These are phyloP conservation scores for Lasaia peninsularis DNA, from an alignment of 1,140 invertebrate genomes.

Conservation along the genomic window DNA sequence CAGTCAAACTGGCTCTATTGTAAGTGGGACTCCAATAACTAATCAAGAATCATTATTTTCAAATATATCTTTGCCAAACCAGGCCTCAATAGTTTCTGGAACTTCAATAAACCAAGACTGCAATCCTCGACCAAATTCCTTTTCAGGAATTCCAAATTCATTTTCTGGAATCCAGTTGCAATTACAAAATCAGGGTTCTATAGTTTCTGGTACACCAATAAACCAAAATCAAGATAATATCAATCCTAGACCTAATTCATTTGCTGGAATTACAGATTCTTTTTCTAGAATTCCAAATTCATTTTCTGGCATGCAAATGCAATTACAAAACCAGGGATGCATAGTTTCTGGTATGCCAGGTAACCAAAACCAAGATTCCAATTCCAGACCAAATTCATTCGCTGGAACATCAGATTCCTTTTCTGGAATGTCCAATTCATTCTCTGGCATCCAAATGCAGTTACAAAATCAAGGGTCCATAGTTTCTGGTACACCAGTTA, in stretches of 20 bases:
- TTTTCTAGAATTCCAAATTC: background rate
- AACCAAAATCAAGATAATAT: conserved; percentile 1
- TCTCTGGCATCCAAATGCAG: conserved; percentile 7
- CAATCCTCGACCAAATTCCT: background rate
- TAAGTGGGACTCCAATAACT: conserved; percentile 14
- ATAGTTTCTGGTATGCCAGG: conserved; percentile 2
- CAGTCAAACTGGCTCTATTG: conserved; percentile 21
- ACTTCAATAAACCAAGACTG: conserved; percentile 16
- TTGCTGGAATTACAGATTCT: background rate
- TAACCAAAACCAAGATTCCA: background rate
- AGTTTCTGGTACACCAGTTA: conserved; percentile 11
- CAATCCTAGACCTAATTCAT: background rate
- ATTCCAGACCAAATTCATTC: background rate
- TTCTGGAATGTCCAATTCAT: background rate
- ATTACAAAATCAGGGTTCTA: conserved; percentile 15
- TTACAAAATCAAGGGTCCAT: conserved; percentile 13
- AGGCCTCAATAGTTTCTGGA: conserved; percentile 16
- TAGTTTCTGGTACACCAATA: conserved; percentile 21
- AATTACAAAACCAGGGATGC: conserved; percentile 15
- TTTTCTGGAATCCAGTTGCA: conserved; percentile 4
- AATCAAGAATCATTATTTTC: conserved; percentile 16
- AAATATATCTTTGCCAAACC: conserved; percentile 9
- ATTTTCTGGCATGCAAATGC: conserved; percentile 1
- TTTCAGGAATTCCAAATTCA: conserved; percentile 1
- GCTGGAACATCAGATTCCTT: too few species aligned